Evolutionary conservation across 2,113 vertebrate species (phyloP), one percentile per base, ranked within the genome.

Genomic region (Agelaius tricolor): DNA sequence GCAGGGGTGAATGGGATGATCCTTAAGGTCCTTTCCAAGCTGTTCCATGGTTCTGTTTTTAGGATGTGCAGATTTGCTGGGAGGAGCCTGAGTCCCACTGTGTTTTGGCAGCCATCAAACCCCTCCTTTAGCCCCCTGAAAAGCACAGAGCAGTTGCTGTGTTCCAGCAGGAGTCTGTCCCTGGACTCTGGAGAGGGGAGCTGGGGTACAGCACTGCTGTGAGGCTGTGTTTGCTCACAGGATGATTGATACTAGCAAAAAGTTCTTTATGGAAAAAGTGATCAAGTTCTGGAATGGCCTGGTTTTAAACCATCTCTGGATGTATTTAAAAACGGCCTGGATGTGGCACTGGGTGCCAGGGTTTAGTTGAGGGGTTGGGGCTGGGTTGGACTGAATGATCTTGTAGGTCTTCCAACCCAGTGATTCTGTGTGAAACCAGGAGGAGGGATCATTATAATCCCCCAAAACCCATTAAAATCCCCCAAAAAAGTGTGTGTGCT

Each of bases 381-480:
- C 6, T 61, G 59, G 24, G 35, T 13, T 39, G 59, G 59, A 9
- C 11, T 39, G 11, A 1, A 9, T 37, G 24, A 9, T 27, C 24
- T 13, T 39, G 35, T 1, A 61, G 59, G 59, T 27, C 59, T 39
- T 9, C 24, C 35, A 61, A 0, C 24, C 35, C 11, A 7, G 24
- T 17, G 35, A 27, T 27, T 12, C 59, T 13, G 35, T 39, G 24
- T 61, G 35, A 39, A 61, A 8, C n/a, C 8, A 10, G 11, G n/a
- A 24, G 18, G 18, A 52, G 59, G 52, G 15, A 10, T 37, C 0
- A 1, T 5, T 51, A 3, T 0, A 14, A 6, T 8, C 2, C 15
- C 35, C 39, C 22, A 3, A 4, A 4, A 7, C 16, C 0, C 0
- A 1, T 7, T 51, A 7, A 0, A 14, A 6, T 8, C 2, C 13